Conservation (phyloP, 2,797 vertebrate species). For the Pangasius larnaudii region DNA sequence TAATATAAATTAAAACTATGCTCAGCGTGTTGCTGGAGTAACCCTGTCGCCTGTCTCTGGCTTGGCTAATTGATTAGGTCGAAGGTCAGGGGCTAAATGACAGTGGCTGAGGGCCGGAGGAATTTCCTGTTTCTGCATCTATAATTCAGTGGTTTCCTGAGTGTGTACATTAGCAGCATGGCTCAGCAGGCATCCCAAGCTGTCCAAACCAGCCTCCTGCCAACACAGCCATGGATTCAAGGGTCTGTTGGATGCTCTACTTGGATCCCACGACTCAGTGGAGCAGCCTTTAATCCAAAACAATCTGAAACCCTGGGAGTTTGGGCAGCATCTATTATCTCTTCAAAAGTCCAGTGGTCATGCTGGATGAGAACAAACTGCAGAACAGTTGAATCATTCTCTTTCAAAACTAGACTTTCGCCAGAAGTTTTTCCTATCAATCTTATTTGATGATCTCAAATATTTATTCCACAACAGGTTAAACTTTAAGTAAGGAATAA, state of each 20-base stretch:
- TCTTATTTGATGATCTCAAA: neutral
- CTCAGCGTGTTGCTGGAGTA: conserved; percentile 63
- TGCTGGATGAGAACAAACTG: conserved; percentile 58
- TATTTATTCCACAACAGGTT: neutral
- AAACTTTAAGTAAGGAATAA: neutral
- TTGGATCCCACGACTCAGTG: conserved; percentile 61
- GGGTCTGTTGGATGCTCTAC: conserved; percentile 69
- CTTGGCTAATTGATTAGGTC: conserved; percentile 80
- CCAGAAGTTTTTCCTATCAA: neutral
- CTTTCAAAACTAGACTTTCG: neutral
- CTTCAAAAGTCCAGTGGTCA: conserved; percentile 33
- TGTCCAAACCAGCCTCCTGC: conserved; percentile 69
- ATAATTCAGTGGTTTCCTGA: conserved; percentile 78
- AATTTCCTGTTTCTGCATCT: conserved; percentile 82
- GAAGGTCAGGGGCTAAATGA: conserved; percentile 75
- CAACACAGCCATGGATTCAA: conserved; percentile 68
- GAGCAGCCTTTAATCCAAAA: conserved; percentile 50
- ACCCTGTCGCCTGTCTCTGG: conserved; percentile 71
- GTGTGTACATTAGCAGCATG: conserved; percentile 40
- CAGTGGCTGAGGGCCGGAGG: conserved; percentile 70
- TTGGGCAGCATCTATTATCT: conserved; percentile 62
- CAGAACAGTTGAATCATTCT: neutral
- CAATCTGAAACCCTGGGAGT: conserved; percentile 60
- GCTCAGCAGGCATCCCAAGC: conserved; percentile 64
- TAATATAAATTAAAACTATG: conserved; percentile 64